A percentile compares a stretch with the other conserved stretches of the same genome.
These are phyloP conservation scores for Mohoua ochrocephala DNA, from an alignment of 2,113 vertebrate species.

Conservation along the genomic window DNA sequence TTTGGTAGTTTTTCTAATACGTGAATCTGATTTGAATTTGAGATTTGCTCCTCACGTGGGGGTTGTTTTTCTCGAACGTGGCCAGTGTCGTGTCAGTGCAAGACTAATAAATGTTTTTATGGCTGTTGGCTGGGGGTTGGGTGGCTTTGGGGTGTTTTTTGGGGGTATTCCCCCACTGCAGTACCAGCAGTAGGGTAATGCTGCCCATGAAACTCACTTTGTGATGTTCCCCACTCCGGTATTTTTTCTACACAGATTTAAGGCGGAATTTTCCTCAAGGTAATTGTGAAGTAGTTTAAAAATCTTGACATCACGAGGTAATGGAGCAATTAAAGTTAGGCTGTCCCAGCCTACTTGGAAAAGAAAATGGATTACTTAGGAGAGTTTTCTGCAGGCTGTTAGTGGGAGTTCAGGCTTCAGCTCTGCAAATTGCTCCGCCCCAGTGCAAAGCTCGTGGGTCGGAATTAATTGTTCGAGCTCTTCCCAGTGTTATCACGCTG, in stretches of 20 bases:
- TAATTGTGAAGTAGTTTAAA: not conserved
- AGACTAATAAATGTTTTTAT: not conserved
- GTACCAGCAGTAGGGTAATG: rapidly evolving
- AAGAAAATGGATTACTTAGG: not conserved
- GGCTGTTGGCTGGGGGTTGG: not conserved
- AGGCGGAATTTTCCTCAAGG: not conserved
- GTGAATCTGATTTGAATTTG: not conserved
- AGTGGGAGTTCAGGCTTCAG: not conserved
- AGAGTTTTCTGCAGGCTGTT: not conserved
- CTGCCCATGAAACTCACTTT: not conserved
- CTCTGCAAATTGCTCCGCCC: not conserved
- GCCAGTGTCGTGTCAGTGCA: not conserved
- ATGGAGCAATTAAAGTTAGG: not conserved
- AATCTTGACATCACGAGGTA: not conserved
- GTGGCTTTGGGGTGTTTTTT: not conserved
- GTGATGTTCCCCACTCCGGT: not conserved
- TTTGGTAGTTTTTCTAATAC: not conserved
- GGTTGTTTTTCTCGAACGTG: rapidly evolving
- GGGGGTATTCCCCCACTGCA: not conserved
- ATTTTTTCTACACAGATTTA: not conserved
- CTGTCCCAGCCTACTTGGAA: not conserved
- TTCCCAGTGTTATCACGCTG: rapidly evolving
- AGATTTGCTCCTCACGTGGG: not conserved
- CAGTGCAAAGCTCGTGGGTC: not conserved
- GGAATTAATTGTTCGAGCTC: not conserved